These are phyloP conservation scores for Triops longicaudatus DNA, from an alignment of 1,140 invertebrate genomes.

Conservation along the genomic window DNA sequence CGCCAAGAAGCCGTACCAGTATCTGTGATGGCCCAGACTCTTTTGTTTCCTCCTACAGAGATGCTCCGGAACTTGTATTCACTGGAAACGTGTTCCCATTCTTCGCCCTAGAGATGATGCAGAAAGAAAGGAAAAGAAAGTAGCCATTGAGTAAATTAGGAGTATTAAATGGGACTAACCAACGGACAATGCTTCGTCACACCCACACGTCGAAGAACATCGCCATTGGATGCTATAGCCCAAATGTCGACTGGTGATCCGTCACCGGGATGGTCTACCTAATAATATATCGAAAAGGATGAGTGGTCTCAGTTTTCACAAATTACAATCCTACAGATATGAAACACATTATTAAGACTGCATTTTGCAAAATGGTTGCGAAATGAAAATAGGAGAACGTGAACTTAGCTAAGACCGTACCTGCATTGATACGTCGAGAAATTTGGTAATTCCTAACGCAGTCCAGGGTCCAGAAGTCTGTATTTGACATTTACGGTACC, in stretches of 20 bases:
- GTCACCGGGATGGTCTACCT: constrained; percentile 35
- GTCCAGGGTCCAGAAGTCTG: constrained; percentile 79
- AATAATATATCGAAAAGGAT: constrained; percentile 28
- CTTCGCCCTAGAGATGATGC: constrained; percentile 32
- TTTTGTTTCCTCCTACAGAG: constrained; percentile 30
- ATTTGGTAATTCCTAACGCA: constrained; percentile 69
- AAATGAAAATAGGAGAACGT: background rate
- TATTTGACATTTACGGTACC: constrained; percentile 72
- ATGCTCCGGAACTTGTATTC: constrained; percentile 34
- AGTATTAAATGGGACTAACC: constrained; percentile 41
- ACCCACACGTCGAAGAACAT: constrained; percentile 66
- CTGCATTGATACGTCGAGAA: constrained; percentile 69
- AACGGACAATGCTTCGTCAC: constrained; percentile 58
- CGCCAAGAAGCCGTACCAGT: constrained; percentile 40
- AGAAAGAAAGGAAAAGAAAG: background rate
- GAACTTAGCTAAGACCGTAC: constrained; percentile 41
- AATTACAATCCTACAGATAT: background rate
- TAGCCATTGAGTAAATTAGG: background rate
- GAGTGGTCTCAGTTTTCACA: background rate
- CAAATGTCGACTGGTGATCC: constrained; percentile 51
- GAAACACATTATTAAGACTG: background rate
- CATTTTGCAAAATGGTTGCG: background rate
- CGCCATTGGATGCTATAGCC: constrained; percentile 71
- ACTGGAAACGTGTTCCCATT: constrained; percentile 34
- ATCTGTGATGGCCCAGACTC: constrained; percentile 40